Conservation (phyloP, 2,797 vertebrate genomes). For the Ctenopoma kingsleyae region DNA sequence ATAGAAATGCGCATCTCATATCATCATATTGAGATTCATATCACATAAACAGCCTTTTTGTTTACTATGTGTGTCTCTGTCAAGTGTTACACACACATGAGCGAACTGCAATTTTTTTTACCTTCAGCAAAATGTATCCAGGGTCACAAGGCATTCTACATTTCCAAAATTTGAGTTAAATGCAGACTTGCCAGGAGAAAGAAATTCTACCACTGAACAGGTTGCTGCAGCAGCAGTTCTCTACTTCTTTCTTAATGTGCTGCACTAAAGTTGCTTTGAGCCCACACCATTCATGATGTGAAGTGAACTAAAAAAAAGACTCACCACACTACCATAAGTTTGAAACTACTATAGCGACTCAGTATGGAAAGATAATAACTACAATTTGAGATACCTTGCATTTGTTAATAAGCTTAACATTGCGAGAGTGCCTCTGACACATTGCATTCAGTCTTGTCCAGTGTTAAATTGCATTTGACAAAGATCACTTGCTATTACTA, state of each 20-base stretch:
- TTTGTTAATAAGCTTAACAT: not conserved
- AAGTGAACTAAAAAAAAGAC: constrained; percentile 15
- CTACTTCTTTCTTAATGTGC: constrained; percentile 14
- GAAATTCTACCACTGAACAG: constrained; percentile 21
- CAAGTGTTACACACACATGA: constrained; percentile 17
- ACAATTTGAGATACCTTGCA: not conserved
- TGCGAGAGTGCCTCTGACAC: not conserved
- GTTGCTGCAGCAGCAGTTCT: constrained; percentile 29
- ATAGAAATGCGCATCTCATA: constrained; percentile 33
- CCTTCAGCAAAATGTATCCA: constrained; percentile 35
- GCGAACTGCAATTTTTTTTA: constrained; percentile 25
- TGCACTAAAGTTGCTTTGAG: constrained; percentile 18
- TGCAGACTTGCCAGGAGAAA: constrained; percentile 12
- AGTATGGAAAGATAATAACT: not conserved
- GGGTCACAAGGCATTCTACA: constrained; percentile 12
- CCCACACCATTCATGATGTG: constrained; percentile 8
- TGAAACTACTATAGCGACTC: not conserved
- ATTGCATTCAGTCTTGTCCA: not conserved
- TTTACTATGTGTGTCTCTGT: not conserved
- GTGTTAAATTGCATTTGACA: not conserved
- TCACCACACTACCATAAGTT: not conserved
- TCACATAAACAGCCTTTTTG: not conserved
- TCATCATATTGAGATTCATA: constrained; percentile 31
- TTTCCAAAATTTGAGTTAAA: constrained; percentile 31
- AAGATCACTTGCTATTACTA: not conserved